Conservation (phyloP, 2,113 vertebrate genomes). For the Salvelinus namaycush region DNA sequence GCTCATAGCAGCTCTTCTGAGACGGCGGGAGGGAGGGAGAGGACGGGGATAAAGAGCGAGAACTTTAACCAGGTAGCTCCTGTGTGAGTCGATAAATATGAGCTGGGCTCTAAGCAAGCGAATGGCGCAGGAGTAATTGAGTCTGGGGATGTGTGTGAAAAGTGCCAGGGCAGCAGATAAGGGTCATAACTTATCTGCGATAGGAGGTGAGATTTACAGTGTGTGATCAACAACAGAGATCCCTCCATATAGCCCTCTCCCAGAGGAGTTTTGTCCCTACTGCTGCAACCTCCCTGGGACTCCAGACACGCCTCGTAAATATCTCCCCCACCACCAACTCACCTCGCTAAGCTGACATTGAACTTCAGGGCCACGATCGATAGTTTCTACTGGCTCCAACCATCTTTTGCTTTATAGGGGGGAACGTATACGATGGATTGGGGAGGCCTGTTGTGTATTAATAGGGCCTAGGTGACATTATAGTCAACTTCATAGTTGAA, state of each 20-base stretch:
- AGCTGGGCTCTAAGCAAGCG: constrained; percentile 29
- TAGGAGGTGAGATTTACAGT: constrained; percentile 57
- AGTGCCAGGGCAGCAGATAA: constrained; percentile 60
- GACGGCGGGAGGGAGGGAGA: background rate
- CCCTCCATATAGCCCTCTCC: constrained; percentile 44
- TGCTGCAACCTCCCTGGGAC: constrained; percentile 14
- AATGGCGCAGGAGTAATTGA: constrained; percentile 47
- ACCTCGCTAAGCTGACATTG: background rate
- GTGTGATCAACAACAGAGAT: constrained; percentile 53
- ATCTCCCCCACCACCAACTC: constrained; percentile 14
- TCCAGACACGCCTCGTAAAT: constrained; percentile 43
- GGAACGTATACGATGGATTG: background rate
- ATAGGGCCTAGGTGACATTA: background rate
- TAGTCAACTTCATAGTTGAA: background rate
- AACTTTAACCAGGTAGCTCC: constrained; percentile 11
- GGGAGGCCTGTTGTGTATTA: background rate
- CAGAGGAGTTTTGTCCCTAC: constrained; percentile 33
- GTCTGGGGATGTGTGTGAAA: constrained; percentile 54
- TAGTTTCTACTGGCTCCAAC: constrained; percentile 19
- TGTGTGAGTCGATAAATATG: constrained; percentile 61
- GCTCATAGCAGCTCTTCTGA: background rate
- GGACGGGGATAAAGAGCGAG: background rate
- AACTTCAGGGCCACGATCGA: constrained; percentile 27
- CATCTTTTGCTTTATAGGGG: constrained; percentile 14
- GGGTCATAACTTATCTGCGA: background rate